Conservation (phyloP, 1,140 invertebrate species). For the Drosophila saltans region DNA sequence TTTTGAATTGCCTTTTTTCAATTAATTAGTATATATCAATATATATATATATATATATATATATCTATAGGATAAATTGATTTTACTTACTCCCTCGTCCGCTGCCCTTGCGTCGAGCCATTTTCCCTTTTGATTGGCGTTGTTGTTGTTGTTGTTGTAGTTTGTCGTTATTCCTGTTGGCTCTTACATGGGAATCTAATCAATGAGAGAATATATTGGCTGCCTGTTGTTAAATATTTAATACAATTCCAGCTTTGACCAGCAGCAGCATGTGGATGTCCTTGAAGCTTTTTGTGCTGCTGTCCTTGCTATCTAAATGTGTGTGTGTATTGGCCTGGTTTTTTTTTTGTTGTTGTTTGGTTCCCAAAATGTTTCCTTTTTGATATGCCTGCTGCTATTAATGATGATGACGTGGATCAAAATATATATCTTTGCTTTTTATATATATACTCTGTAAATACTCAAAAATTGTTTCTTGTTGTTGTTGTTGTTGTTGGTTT, state of each 20-base stretch:
- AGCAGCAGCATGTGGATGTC: constrained; percentile 1
- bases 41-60: no score
- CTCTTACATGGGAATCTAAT: constrained; percentile 6
- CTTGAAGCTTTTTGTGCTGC: neutral
- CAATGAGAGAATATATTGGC: neutral
- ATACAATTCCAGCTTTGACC: constrained; percentile 1
- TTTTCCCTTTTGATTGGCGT: constrained; percentile 33
- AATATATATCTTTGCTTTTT: neutral
- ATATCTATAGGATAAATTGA: neutral
- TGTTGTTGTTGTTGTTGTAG: constrained; percentile 23
- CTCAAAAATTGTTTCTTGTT: constrained; percentile 11
- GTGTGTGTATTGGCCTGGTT: neutral
- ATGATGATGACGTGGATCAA: constrained; percentile 9
- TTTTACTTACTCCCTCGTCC: constrained; percentile 71
- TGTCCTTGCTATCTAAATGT: neutral
- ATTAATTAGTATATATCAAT: constrained; percentile 9
- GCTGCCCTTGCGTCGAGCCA: constrained; percentile 73
- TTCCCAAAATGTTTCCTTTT: neutral
- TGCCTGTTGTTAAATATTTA: constrained; percentile 5
- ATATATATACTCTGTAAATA: constrained; percentile 13
- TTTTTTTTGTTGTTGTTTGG: neutral
- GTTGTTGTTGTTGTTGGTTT: constrained; percentile 7
- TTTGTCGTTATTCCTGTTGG: constrained; percentile 10
- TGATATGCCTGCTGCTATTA: constrained; percentile 2
- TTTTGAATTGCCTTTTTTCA: constrained; percentile 3